Percentiles rank a stretch among this genome's conserved stretches.
These are phyloP conservation scores for Microctenopoma stevenorrisi DNA, from an alignment of 2,797 vertebrate species.

Conservation along the genomic window DNA sequence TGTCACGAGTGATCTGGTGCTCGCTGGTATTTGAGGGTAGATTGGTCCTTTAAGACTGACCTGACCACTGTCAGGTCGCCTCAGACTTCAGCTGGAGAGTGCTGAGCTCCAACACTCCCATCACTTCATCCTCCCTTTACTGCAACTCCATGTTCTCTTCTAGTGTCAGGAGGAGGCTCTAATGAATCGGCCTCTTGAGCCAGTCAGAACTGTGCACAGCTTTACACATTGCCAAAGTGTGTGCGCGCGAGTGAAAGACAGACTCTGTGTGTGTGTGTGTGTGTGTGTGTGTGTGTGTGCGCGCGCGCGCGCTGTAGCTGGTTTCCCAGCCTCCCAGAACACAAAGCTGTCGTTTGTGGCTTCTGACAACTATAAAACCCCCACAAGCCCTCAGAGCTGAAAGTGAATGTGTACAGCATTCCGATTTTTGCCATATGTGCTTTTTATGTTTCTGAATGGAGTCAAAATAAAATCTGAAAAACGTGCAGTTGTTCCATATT, in stretches of 20 bases:
- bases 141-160: conserved; percentile 58
- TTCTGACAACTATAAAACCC: conserved; percentile 61
- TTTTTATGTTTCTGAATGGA: not conserved
- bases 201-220: conserved; percentile 49
- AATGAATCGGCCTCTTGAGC: conserved; percentile 77
- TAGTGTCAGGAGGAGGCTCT: conserved; percentile 68
- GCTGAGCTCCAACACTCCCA: conserved; percentile 45
- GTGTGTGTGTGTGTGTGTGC: not conserved
- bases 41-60: conserved; percentile 21
- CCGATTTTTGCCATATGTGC: not conserved
- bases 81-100: conserved; percentile 27
- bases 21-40: not conserved
- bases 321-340: conserved; percentile 64
- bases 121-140: conserved; percentile 37
- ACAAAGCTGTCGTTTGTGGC: conserved; percentile 75
- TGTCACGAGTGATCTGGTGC: too few relatives aligned
- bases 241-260: not conserved
- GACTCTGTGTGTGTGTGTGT: not conserved
- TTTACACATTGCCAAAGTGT: conserved; percentile 57
- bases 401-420: conserved; percentile 28
- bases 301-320: conserved; percentile 6
- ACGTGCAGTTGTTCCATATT: conserved; percentile 6
- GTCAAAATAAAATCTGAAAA: not conserved
- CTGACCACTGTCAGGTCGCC: conserved; percentile 45
- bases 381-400: conserved; percentile 52